Conservation (phyloP, 2,888 invertebrate species). For the Ornithoptera alexandrae region DNA sequence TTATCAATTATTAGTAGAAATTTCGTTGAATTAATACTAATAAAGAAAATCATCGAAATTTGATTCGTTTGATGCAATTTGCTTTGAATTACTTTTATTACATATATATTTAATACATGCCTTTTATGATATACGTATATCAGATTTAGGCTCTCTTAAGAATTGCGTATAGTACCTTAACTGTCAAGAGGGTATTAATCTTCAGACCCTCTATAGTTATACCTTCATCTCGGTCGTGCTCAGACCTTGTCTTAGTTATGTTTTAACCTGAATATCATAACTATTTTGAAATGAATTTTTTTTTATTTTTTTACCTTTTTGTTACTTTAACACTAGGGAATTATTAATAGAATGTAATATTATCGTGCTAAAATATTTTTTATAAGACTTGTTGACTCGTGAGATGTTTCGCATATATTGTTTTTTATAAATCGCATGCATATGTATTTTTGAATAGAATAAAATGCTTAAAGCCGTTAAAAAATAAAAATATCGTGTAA, state of each 20-base stretch:
- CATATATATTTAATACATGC: not conserved
- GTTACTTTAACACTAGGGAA: too few relatives aligned
- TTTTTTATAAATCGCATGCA: too few relatives aligned
- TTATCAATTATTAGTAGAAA: too few relatives aligned
- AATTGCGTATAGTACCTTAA: slow-evolving; percentile 18
- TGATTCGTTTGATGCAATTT: not conserved
- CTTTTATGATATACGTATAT: slow-evolving; percentile 11
- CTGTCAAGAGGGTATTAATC: slow-evolving; percentile 29
- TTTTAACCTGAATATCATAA: not conserved
- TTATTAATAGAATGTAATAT: too few relatives aligned
- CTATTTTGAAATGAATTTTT: not conserved
- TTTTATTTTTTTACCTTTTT: too few relatives aligned
- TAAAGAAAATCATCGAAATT: too few relatives aligned
- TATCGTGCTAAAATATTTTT: too few relatives aligned
- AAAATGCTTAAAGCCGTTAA: too few relatives aligned
- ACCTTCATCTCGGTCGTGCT: slow-evolving; percentile 15
- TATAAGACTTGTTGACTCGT: too few relatives aligned
- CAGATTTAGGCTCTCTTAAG: slow-evolving; percentile 20
- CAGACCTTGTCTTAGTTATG: slow-evolving; percentile 18
- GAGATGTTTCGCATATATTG: too few relatives aligned
- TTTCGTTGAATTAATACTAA: too few relatives aligned
- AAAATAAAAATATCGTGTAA: not conserved
- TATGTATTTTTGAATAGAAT: too few relatives aligned
- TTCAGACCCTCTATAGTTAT: slow-evolving; percentile 20
- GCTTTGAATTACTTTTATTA: not conserved